These are phyloP conservation scores for Chrysomallon squamiferum DNA, from an alignment of 1,140 invertebrate genomes.

Conservation along the genomic window DNA sequence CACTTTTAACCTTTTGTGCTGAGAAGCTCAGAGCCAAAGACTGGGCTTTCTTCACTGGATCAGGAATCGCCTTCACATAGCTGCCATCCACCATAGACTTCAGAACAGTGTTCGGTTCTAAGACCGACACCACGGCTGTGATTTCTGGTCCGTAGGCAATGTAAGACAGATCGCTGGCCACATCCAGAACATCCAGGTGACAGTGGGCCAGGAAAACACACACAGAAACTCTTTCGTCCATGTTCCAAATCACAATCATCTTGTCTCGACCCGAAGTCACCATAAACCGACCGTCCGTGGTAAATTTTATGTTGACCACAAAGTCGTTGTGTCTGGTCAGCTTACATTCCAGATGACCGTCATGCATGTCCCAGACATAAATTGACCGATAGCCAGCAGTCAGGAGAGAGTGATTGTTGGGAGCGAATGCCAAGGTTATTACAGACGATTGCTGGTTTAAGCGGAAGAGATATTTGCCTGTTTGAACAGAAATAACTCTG, in stretches of 20 bases:
- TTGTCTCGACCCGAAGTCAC: slow-evolving; percentile 36
- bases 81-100: slow-evolving; percentile 13
- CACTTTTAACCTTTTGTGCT: slow-evolving; percentile 14
- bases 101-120: slow-evolving; percentile 28
- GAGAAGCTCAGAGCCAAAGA: slow-evolving; percentile 38
- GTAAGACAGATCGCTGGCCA: slow-evolving; percentile 18
- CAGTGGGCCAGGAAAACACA: slow-evolving; percentile 29
- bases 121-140: slow-evolving; percentile 25
- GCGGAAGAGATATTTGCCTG: slow-evolving; percentile 28
- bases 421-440: slow-evolving; percentile 25
- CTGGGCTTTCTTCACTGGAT: slow-evolving; percentile 26
- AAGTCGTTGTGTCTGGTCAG: slow-evolving; percentile 41
- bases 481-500: slow-evolving; percentile 32
- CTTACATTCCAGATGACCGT: slow-evolving; percentile 30
- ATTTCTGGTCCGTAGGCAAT: slow-evolving; percentile 36
- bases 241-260: slow-evolving; percentile 39
- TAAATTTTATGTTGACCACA: slow-evolving; percentile 35
- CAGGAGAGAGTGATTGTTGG: slow-evolving; percentile 29
- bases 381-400: slow-evolving; percentile 42
- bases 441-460: slow-evolving; percentile 38
- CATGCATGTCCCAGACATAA: slow-evolving; percentile 37
- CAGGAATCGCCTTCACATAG: slow-evolving; percentile 6
- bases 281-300: slow-evolving; percentile 26
- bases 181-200: slow-evolving; percentile 27
- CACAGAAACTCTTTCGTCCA: slow-evolving; percentile 21